phyloP scores from a whole-genome alignment of 2,113 vertebrate species.

The Myotis yumanensis region DNA sequence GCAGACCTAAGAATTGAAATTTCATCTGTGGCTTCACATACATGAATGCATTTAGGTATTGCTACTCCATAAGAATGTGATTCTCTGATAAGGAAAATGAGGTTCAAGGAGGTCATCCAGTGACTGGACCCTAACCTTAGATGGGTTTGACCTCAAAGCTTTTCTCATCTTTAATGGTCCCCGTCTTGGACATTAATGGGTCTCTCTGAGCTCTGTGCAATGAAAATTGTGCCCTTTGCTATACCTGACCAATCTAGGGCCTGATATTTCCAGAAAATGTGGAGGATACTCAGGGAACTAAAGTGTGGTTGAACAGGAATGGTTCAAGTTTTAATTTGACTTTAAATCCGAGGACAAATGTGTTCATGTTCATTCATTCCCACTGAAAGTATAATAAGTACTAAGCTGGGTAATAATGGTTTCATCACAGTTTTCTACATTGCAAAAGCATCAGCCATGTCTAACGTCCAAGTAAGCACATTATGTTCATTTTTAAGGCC shows the following conservation, averaged over 20 bases:
- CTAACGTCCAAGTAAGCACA: not conserved
- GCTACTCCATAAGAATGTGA: not conserved
- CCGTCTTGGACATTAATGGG: not conserved
- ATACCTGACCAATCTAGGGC: not conserved
- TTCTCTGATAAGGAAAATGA: not conserved
- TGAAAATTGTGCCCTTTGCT: not conserved
- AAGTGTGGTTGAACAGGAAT: not conserved
- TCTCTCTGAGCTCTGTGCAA: not conserved
- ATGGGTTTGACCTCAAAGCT: not conserved
- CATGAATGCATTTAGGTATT: not conserved
- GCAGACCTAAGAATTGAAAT: not conserved
- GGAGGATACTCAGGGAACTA: not conserved
- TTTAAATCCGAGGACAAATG: not conserved
- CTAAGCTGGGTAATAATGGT: not conserved
- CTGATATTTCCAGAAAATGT: not conserved
- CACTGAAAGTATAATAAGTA: not conserved
- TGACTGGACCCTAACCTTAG: not conserved
- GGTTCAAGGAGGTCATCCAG: not conserved
- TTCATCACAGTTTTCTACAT: constrained; percentile 16
- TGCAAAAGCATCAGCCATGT: constrained; percentile 28
- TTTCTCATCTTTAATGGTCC: not conserved
- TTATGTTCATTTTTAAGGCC: not conserved
- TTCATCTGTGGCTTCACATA: not conserved
- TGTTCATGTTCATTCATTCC: not conserved
- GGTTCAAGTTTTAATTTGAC: not conserved